These are phyloP conservation scores for Parnassius glacialis DNA, from an alignment of 2,888 invertebrate species.

Conservation along the genomic window DNA sequence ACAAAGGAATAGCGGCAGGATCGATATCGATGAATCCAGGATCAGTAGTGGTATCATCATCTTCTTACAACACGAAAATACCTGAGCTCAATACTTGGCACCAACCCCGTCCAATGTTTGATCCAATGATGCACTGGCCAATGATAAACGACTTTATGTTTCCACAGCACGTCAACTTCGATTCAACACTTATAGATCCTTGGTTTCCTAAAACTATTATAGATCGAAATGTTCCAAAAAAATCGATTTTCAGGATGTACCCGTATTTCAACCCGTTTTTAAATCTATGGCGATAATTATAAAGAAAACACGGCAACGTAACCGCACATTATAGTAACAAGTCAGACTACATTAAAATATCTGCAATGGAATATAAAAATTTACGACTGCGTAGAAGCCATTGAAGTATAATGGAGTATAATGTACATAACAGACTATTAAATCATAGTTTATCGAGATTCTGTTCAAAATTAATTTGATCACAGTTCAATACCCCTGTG, in stretches of 20 bases:
- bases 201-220: constrained; percentile 45
- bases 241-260: constrained; percentile 41
- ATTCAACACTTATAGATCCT: constrained; percentile 26
- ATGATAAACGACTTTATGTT: constrained; percentile 10
- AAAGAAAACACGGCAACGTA: constrained; percentile 19
- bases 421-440: too few species aligned
- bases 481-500: not conserved
- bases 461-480: too few species aligned
- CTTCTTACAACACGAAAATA: constrained; percentile 36
- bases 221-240: constrained; percentile 37
- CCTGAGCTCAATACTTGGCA: constrained; percentile 32
- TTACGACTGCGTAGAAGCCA: too few species aligned
- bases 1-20: constrained; percentile 47
- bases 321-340: constrained; percentile 14
- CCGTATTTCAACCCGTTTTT: constrained; percentile 50
- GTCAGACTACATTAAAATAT: too few species aligned
- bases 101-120: constrained; percentile 33
- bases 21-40: constrained; percentile 52
- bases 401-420: too few species aligned
- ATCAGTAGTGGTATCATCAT: constrained; percentile 50
- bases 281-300: constrained; percentile 41
- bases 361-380: too few species aligned
- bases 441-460: too few species aligned
- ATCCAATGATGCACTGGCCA: constrained; percentile 25
- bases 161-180: constrained; percentile 3